These are phyloP conservation scores for Margarornis squamiger DNA, from an alignment of 2,797 vertebrate species.

Conservation along the genomic window DNA sequence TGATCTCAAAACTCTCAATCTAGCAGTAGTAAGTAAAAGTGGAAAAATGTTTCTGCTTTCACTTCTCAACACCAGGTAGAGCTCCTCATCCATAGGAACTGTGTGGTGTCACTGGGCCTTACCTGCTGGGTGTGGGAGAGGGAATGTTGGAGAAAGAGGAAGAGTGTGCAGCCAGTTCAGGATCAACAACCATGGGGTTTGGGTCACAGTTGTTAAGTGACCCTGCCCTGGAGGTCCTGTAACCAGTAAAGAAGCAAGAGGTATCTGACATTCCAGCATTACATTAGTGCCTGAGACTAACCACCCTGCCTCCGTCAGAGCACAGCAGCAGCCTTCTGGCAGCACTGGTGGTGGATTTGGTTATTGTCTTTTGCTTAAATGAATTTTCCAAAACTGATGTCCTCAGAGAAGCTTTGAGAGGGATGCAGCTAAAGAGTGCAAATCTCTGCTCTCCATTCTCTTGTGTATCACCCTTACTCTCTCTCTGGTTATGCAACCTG, in stretches of 20 bases:
- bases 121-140: neutral
- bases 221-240: neutral
- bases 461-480: neutral
- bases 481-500: neutral
- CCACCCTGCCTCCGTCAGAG: neutral
- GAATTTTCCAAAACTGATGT: neutral
- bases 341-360: neutral
- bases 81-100: neutral
- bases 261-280: neutral
- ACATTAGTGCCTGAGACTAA: neutral
- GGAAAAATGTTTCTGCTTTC: neutral
- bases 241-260: neutral
- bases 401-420: neutral
- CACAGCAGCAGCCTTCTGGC: neutral
- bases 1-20: neutral
- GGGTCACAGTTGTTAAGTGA: neutral
- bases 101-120: neutral
- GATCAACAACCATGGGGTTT: fast-evolving
- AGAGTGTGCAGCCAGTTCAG: neutral
- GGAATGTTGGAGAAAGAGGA: neutral
- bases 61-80: neutral
- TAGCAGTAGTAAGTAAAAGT: neutral
- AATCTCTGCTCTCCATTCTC: neutral
- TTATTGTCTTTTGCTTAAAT: neutral
- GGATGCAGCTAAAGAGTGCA: neutral